These are phyloP conservation scores for Grammomys dolichurus DNA, from an alignment of 2,113 vertebrate genomes.

Conservation along the genomic window DNA sequence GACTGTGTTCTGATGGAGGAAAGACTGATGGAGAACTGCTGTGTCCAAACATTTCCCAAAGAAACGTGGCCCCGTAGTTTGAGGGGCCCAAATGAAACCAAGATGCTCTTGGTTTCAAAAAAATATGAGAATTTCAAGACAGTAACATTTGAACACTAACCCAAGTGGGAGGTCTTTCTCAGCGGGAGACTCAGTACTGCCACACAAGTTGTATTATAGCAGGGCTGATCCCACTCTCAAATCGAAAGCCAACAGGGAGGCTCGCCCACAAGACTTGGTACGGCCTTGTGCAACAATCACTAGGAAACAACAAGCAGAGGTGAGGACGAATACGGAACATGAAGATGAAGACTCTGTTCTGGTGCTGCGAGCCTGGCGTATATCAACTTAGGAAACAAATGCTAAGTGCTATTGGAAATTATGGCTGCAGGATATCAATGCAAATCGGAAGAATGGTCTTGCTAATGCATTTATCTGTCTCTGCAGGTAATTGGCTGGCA, in stretches of 20 bases:
- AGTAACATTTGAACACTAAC: background rate
- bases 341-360: background rate
- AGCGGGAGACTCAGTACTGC: fast-evolving
- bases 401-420: background rate
- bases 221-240: background rate
- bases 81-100: background rate
- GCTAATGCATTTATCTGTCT: slow-evolving; percentile 18
- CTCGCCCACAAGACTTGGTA: background rate
- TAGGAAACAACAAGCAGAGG: background rate
- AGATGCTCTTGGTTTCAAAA: background rate
- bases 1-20: background rate
- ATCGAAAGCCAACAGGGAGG: background rate
- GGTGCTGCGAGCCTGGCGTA: background rate
- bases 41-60: background rate
- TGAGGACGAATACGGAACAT: background rate
- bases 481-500: slow-evolving; percentile 46
- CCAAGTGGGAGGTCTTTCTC: background rate
- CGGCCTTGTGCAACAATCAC: background rate
- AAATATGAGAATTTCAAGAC: background rate
- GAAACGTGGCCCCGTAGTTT: background rate
- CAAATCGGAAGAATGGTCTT: slow-evolving; percentile 43
- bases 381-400: background rate
- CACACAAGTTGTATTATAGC: background rate
- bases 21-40: background rate
- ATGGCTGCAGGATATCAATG: slow-evolving; percentile 27